phyloP scores from a whole-genome alignment of 1,140 invertebrate genomes.

The Eulimnadia texana region DNA sequence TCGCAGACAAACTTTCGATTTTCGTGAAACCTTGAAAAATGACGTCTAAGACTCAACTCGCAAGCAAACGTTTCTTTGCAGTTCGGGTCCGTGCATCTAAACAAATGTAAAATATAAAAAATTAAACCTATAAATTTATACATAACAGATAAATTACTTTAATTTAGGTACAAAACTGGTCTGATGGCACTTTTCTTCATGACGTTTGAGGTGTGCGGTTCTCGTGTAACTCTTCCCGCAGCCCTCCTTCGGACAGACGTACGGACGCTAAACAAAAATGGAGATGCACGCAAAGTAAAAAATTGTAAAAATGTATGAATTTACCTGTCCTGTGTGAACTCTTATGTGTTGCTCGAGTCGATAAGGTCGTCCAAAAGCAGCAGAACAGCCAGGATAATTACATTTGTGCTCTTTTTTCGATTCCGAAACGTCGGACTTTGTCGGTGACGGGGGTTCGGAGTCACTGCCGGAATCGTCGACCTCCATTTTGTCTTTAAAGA shows the following conservation, averaged over 20 bases:
- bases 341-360: not conserved
- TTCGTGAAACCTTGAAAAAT: slow-evolving; percentile 1
- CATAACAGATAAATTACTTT: not conserved
- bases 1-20: slow-evolving; percentile 7
- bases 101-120: not conserved
- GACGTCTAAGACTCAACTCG: not conserved
- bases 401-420: not conserved
- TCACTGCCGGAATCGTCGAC: too few relatives aligned
- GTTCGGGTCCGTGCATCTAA: not conserved
- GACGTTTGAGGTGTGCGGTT: slow-evolving; percentile 1
- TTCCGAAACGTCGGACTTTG: too few relatives aligned
- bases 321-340: not conserved
- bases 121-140: not conserved
- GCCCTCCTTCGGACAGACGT: not conserved
- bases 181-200: slow-evolving; percentile 1
- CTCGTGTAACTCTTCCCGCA: slow-evolving; percentile 11
- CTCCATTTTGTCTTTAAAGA: too few relatives aligned
- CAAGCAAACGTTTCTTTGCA: not conserved
- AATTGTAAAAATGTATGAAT: not conserved
- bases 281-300: not conserved
- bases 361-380: not conserved
- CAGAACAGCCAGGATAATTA: not conserved
- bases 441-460: too few relatives aligned
- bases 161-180: not conserved
- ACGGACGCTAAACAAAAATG: not conserved